A percentile compares a stretch with the other conserved stretches of the same genome.
These are phyloP conservation scores for Emydoidea blandingii DNA, from an alignment of 2,797 vertebrate genomes.

Conservation along the genomic window DNA sequence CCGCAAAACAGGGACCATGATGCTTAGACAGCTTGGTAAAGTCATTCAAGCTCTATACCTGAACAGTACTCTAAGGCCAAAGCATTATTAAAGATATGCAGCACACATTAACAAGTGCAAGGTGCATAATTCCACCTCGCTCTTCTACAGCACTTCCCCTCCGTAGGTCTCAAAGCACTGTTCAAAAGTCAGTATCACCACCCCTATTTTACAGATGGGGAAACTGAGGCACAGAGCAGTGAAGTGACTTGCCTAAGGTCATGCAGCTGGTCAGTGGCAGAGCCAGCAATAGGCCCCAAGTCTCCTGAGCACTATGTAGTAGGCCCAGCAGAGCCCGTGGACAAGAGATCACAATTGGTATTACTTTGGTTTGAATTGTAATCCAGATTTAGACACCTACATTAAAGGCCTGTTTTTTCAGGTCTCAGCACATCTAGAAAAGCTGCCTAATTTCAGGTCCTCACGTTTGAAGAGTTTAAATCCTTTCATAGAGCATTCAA, in stretches of 20 bases:
- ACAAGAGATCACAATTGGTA: neutral
- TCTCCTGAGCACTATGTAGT: accelerated
- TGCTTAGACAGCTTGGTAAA: too few species aligned
- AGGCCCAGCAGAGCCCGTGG: neutral
- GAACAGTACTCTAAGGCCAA: too few species aligned
- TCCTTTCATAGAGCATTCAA: accelerated
- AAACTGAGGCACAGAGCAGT: neutral
- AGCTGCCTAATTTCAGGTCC: neutral
- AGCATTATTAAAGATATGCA: too few species aligned
- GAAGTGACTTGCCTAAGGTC: neutral
- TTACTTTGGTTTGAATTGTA: neutral
- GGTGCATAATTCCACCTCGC: too few species aligned
- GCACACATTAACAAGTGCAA: too few species aligned
- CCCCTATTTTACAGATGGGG: neutral
- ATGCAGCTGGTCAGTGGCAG: accelerated
- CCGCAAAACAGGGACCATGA: too few species aligned
- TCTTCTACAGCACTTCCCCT: too few species aligned
- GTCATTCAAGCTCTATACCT: too few species aligned
- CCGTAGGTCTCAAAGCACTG: neutral
- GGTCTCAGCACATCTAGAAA: neutral
- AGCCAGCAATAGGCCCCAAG: accelerated
- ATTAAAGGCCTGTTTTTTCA: neutral
- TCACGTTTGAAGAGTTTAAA: neutral
- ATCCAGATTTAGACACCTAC: neutral
- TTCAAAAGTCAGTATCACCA: neutral